Conservation (phyloP, 2,888 invertebrate genomes). For the Cantharis nigra region DNA sequence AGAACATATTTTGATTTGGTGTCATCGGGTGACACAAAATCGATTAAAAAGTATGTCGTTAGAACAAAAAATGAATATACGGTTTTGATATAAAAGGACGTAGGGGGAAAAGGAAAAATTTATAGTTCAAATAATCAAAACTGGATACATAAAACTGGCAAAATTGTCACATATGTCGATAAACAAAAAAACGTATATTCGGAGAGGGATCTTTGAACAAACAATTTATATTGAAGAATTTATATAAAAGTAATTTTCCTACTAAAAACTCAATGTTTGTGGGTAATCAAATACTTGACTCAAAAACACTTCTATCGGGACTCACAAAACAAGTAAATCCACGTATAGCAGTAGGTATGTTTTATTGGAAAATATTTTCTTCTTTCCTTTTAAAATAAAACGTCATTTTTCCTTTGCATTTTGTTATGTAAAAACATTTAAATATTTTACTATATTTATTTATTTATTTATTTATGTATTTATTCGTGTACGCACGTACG, state of each 20-base stretch:
- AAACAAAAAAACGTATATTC: neutral
- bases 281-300: neutral
- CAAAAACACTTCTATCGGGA: neutral
- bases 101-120: neutral
- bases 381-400: neutral
- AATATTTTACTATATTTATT: neutral
- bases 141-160: neutral
- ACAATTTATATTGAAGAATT: neutral
- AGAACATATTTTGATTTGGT: neutral
- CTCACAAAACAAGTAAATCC: neutral
- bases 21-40: neutral
- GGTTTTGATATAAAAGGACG: neutral
- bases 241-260: neutral
- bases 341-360: neutral
- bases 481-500: neutral
- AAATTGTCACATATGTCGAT: neutral
- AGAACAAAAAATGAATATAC: neutral
- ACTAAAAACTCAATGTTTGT: neutral
- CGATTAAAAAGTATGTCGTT: neutral
- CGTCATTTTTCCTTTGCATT: neutral
- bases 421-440: neutral
- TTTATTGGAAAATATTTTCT: neutral
- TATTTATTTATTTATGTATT: neutral
- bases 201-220: neutral
- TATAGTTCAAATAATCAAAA: neutral